Evolutionary conservation across 2,888 invertebrate genomes (phyloP), one percentile per base, ranked within the genome.

Genomic region (Xylocampa areola): DNA sequence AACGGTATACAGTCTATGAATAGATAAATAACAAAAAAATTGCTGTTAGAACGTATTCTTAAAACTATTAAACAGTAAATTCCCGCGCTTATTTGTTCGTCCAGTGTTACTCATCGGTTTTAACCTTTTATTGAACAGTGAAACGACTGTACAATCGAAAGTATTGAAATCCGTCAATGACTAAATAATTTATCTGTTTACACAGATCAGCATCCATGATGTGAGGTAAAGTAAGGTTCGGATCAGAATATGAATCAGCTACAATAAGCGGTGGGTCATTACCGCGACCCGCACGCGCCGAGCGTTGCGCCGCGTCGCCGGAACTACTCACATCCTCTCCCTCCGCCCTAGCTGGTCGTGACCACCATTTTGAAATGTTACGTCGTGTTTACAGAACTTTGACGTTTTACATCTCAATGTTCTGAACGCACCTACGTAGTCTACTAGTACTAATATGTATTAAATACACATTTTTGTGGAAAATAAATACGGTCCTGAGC

Each of bases 201-300:
- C 43, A 37, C 39, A 51, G 47, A 62, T 53, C 41, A 21, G 49
- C 36, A 52, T 49, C 39, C 29, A 19, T 35, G 23, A 41, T 45
- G 41, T 60, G 45, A 35, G 50, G n/a, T 63, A 48, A 44, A 36
- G 11, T 19, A 13, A 47, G 48, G 55, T 55, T 61, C 36, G 32
- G 44, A 44, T 30, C 59, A 27, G 51, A 68, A 58, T 61, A 62
- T 63, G 58, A 71, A 49, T 51, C 61, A 50, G 61, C 59, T 50
- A 65, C 61, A 63, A 69, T 69, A 41, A 58, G 71, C 60, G 14
- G 44, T 50, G 64, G 79, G 87, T 87, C 88, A 89, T 86, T 88
- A 89, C 71, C 88, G 76, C 82, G 87, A 87, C 86, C 86, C 73
- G 75, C 88, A 88, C 87, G 88, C 69, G 58, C 57, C 43, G 43